phyloP scores from a whole-genome alignment of 2,797 vertebrate genomes.

The Microctenopoma stevenorrisi region DNA sequence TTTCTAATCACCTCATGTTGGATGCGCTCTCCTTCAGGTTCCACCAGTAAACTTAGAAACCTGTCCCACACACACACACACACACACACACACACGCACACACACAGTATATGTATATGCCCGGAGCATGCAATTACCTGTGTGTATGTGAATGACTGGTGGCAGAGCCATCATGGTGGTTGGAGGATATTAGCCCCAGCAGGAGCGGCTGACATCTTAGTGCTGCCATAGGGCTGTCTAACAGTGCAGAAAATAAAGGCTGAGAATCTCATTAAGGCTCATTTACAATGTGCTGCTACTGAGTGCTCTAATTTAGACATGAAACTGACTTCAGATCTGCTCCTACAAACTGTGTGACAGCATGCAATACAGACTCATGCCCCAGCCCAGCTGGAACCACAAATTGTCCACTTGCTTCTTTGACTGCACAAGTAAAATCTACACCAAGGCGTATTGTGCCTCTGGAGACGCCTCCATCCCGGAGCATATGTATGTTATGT shows the following conservation, averaged over 20 bases:
- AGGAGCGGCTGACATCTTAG: slow-evolving; percentile 67
- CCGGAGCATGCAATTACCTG: slow-evolving; percentile 78
- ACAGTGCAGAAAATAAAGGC: slow-evolving; percentile 85
- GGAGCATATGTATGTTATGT: background rate
- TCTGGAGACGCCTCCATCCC: background rate
- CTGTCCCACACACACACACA: background rate
- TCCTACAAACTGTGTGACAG: slow-evolving; percentile 49
- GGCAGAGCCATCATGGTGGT: slow-evolving; percentile 70
- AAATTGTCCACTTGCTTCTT: slow-evolving; percentile 31
- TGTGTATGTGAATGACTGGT: slow-evolving; percentile 66
- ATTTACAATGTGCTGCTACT: slow-evolving; percentile 68
- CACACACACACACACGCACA: too few species aligned
- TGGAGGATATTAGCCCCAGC: slow-evolving; percentile 77
- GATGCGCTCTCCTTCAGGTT: slow-evolving; percentile 38
- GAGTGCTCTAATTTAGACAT: slow-evolving; percentile 70
- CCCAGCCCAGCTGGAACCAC: slow-evolving; percentile 20
- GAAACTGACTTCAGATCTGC: slow-evolving; percentile 63
- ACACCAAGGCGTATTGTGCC: background rate
- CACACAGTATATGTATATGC: slow-evolving; percentile 36
- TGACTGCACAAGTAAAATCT: slow-evolving; percentile 18
- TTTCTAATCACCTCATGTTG: slow-evolving; percentile 17
- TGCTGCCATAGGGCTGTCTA: slow-evolving; percentile 76
- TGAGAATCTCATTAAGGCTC: slow-evolving; percentile 78
- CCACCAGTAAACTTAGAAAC: slow-evolving; percentile 18
- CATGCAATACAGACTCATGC: slow-evolving; percentile 46